Percentiles rank a stretch among this genome's conserved stretches.
Evolutionary conservation across 2,888 invertebrate species (phyloP).

Genomic region (Drosophila mimica): DNA sequence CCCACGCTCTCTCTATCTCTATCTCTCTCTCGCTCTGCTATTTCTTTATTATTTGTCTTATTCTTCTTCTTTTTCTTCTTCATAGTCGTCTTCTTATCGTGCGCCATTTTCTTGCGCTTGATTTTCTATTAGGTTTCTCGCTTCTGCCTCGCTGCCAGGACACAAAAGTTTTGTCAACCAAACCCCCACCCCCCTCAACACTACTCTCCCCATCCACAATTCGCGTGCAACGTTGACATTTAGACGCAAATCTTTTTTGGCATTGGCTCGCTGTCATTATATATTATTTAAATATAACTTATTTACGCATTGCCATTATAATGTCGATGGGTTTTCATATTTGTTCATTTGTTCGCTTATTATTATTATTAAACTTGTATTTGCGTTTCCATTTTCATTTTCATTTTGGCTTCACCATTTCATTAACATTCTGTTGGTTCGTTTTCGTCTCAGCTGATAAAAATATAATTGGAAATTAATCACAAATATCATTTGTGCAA

Average conservation of each 20-base stretch:
- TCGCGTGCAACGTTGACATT: slow-evolving; percentile 2
- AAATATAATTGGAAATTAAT: not conserved
- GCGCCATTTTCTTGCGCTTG: slow-evolving; percentile 74
- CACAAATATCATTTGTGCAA: not conserved
- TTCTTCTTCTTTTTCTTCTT: slow-evolving; percentile 5
- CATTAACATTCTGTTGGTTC: slow-evolving; percentile 7
- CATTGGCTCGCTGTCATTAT: slow-evolving; percentile 37
- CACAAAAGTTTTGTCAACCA: slow-evolving; percentile 18
- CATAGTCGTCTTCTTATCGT: slow-evolving; percentile 54
- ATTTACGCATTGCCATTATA: slow-evolving; percentile 40
- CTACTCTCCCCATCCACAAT: not conserved
- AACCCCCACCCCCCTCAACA: not conserved
- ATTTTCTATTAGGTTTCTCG: slow-evolving; percentile 72
- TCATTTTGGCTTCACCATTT: slow-evolving; percentile 38
- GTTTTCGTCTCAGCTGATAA: slow-evolving; percentile 6
- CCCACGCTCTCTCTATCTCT: slow-evolving; percentile 8
- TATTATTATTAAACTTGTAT: slow-evolving; percentile 17
- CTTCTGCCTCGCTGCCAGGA: slow-evolving; percentile 12
- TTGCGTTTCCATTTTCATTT: slow-evolving; percentile 25
- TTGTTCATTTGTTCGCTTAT: slow-evolving; percentile 22
- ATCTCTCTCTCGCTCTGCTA: slow-evolving; percentile 7
- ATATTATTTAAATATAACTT: slow-evolving; percentile 18
- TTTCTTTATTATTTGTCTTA: slow-evolving; percentile 8
- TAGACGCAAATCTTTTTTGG: slow-evolving; percentile 31
- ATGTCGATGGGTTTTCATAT: slow-evolving; percentile 45